Evolutionary conservation across 2,888 invertebrate species (phyloP).

Genomic region (Parapristionchus giblindavisi): DNA sequence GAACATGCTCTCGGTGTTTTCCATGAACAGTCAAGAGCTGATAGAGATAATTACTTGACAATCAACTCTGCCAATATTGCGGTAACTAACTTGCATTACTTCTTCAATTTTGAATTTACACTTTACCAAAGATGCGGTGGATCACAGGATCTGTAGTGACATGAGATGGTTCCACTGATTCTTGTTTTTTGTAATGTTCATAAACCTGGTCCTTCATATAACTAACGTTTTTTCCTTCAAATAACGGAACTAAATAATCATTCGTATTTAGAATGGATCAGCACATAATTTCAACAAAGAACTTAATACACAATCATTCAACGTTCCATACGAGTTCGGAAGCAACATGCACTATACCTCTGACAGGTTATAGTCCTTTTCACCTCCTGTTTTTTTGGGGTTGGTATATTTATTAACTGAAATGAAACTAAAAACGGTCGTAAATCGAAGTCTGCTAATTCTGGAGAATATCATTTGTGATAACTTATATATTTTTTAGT

Average conservation of each 20-base stretch:
- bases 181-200: too few relatives aligned
- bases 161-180: too few relatives aligned
- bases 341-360: conserved; percentile 35
- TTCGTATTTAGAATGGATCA: background rate
- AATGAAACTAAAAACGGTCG: background rate
- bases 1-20: conserved; percentile 21
- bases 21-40: conserved; percentile 24
- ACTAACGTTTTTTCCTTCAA: too few relatives aligned
- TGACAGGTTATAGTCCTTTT: conserved; percentile 9
- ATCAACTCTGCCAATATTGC: conserved; percentile 8
- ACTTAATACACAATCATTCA: background rate
- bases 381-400: too few relatives aligned
- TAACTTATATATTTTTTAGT: background rate
- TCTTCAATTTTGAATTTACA: background rate
- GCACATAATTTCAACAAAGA: background rate
- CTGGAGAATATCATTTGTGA: background rate
- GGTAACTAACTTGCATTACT: background rate
- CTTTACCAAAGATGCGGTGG: too few relatives aligned
- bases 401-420: background rate
- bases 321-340: conserved; percentile 24
- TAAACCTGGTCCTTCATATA: too few relatives aligned
- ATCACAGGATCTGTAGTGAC: too few relatives aligned
- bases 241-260: background rate
- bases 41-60: conserved; percentile 8
- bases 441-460: too few relatives aligned